A percentile compares a stretch with the other conserved stretches of the same genome.
Conservation (phyloP, 64 coral and sea anemone species). For the Astreopora myriophthalma region DNA sequence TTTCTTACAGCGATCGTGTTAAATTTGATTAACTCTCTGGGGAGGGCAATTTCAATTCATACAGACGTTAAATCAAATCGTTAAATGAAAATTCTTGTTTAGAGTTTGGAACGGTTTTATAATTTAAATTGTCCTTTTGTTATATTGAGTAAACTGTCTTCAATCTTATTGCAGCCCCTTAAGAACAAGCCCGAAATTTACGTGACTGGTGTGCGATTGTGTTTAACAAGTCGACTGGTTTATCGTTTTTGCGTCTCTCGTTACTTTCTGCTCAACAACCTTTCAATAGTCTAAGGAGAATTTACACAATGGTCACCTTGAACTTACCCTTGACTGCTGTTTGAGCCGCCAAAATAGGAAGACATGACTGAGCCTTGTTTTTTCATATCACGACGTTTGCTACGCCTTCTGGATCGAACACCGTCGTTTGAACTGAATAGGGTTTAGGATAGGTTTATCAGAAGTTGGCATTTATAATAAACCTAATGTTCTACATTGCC, state of each 20-base stretch:
- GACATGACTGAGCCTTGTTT: constrained; percentile 33
- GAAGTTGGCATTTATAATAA: not conserved
- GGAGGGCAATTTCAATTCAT: too few species aligned
- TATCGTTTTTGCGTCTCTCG: not conserved
- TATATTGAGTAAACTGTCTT: too few species aligned
- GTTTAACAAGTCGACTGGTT: not conserved
- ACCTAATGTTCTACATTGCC: not conserved
- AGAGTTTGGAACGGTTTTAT: too few species aligned
- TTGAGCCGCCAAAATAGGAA: constrained; percentile 36
- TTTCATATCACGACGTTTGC: constrained; percentile 39
- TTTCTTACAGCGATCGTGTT: too few species aligned
- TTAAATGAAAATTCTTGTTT: too few species aligned
- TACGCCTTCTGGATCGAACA: not conserved
- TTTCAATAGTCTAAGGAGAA: not conserved
- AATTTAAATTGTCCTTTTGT: too few species aligned
- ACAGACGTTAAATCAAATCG: too few species aligned
- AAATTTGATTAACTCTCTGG: too few species aligned
- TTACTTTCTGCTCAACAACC: not conserved
- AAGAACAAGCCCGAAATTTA: too few species aligned
- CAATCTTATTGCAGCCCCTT: too few species aligned
- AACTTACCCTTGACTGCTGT: not conserved
- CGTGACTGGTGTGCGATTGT: too few species aligned
- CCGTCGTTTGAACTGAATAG: not conserved
- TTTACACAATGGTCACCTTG: not conserved
- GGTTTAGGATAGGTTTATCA: not conserved